Evolutionary conservation across 2,888 invertebrate genomes (phyloP).

Genomic region (Ptychoptera albimana): DNA sequence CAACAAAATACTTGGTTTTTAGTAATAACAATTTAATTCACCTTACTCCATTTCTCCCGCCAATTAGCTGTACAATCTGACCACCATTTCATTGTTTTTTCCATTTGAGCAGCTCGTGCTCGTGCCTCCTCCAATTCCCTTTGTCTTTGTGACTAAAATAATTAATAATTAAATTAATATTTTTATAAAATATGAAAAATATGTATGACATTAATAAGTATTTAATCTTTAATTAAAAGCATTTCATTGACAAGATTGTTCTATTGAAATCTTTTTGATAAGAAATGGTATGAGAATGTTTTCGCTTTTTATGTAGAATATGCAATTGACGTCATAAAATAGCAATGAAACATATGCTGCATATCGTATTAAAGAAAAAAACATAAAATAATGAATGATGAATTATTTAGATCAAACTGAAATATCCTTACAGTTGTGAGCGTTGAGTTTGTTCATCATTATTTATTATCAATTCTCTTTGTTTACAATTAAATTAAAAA

Average conservation of each 20-base stretch:
- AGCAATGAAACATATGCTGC: too few relatives aligned
- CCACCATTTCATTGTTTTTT: constrained; percentile 99
- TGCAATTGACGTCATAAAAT: too few relatives aligned
- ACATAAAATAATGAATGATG: too few relatives aligned
- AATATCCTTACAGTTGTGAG: too few relatives aligned
- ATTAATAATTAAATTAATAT: background rate
- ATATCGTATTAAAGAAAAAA: too few relatives aligned
- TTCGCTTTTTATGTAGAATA: too few relatives aligned
- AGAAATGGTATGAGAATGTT: too few relatives aligned
- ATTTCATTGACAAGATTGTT: background rate
- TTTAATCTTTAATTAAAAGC: background rate
- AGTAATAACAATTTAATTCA: constrained; percentile 10
- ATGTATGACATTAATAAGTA: background rate
- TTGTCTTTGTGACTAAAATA: constrained; percentile 26
- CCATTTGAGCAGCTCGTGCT: constrained; percentile 93
- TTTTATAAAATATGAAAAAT: background rate
- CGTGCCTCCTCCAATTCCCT: constrained; percentile 87
- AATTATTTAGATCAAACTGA: too few relatives aligned
- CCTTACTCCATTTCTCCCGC: constrained; percentile 93
- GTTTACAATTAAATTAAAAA: too few relatives aligned
- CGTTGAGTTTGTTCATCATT: too few relatives aligned
- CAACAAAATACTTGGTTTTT: background rate
- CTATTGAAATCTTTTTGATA: background rate
- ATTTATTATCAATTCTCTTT: too few relatives aligned
- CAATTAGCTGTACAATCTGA: constrained; percentile 95